phyloP scores from a whole-genome alignment of 2,113 vertebrate species.

The Gnathonemus echidnorhynchus region DNA sequence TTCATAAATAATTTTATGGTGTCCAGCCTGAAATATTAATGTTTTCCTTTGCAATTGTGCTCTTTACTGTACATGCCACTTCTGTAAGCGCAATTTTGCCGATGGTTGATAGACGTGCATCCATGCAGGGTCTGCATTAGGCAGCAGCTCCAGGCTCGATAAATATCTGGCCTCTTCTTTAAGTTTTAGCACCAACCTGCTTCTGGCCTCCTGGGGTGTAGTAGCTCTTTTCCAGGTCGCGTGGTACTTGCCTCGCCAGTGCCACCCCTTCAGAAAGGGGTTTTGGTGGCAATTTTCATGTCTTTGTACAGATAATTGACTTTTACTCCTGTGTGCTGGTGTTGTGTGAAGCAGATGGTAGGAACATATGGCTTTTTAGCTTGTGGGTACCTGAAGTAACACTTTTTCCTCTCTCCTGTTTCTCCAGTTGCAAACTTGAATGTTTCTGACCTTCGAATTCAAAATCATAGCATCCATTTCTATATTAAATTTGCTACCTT shows the following conservation, averaged over 20 bases:
- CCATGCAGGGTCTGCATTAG: background rate
- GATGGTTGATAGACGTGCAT: background rate
- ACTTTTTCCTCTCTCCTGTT: conserved; percentile 27
- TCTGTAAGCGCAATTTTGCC: background rate
- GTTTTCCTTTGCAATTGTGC: background rate
- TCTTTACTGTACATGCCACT: background rate
- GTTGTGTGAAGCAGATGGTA: conserved; percentile 54
- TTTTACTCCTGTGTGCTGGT: conserved; percentile 19
- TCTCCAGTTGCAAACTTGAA: background rate
- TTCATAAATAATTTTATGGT: background rate
- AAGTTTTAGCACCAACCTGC: background rate
- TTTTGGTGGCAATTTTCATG: conserved; percentile 31
- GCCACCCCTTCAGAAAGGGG: conserved; percentile 3
- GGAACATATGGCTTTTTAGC: conserved; percentile 58
- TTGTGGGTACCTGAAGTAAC: conserved; percentile 47
- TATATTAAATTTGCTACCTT: background rate
- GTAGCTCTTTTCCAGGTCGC: conserved; percentile 3
- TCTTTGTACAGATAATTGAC: conserved; percentile 38
- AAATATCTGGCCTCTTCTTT: background rate
- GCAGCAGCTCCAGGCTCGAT: background rate
- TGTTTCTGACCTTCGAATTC: background rate
- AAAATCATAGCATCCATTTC: conserved; percentile 1
- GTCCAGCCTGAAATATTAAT: background rate
- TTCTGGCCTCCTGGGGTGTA: background rate
- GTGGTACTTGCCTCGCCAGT: background rate